A percentile compares a stretch with the other conserved stretches of the same genome.
These are phyloP conservation scores for Stictonetta naevosa DNA, from an alignment of 2,113 vertebrate species.

Conservation along the genomic window DNA sequence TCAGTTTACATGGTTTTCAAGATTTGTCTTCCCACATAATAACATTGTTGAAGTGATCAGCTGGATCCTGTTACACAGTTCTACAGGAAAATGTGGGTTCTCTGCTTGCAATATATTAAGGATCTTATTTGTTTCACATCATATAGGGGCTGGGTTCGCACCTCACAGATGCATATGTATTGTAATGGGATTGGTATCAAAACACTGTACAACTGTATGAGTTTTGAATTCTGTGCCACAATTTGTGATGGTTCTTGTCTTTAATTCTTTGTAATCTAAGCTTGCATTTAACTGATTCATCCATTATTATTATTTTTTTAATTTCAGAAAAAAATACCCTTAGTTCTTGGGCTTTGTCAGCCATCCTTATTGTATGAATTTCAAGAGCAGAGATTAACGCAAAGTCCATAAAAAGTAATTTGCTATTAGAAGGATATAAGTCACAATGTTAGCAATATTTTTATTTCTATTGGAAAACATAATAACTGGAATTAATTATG, in stretches of 20 bases:
- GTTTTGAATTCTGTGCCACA: background rate
- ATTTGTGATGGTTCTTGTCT: too few species aligned
- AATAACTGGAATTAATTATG: background rate
- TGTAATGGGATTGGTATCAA: background rate
- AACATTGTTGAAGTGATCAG: background rate
- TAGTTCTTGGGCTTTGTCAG: background rate
- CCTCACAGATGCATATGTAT: background rate
- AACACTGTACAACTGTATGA: background rate
- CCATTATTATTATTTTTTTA: too few species aligned
- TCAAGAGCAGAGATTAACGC: background rate
- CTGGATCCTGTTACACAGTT: background rate
- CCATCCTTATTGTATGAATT: rapidly evolving
- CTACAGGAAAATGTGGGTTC: background rate
- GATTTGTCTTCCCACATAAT: background rate
- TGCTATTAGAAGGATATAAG: background rate
- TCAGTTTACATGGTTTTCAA: background rate
- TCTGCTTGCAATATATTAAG: background rate
- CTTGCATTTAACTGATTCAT: too few species aligned
- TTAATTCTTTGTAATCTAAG: too few species aligned
- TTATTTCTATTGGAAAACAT: background rate
- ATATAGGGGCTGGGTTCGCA: background rate
- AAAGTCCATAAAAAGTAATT: background rate
- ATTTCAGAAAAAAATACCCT: too few species aligned
- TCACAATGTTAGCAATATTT: background rate
- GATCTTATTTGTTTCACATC: background rate